phyloP scores from a whole-genome alignment of 1,140 invertebrate species.

The Zophobas atratus region DNA sequence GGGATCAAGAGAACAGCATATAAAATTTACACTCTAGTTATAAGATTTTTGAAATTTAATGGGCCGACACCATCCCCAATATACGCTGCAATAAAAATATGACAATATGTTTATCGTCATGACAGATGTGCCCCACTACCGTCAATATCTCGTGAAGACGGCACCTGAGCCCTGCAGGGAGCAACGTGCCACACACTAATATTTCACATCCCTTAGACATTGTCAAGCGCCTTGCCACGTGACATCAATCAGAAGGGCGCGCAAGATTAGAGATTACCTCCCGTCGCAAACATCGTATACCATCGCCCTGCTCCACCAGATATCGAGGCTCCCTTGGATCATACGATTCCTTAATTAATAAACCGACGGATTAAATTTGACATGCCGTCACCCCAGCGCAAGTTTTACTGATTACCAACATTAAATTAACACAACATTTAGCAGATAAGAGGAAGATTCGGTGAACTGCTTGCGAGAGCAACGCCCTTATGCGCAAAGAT shows the following conservation, averaged over 20 bases:
- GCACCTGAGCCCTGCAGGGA: conserved; percentile 19
- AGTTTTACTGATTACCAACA: conserved; percentile 27
- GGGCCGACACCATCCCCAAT: background rate
- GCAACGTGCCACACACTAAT: conserved; percentile 1
- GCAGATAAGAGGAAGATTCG: too few species aligned
- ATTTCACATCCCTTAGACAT: conserved; percentile 29
- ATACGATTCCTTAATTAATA: conserved; percentile 31
- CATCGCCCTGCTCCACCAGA: conserved; percentile 2
- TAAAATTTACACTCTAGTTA: too few species aligned
- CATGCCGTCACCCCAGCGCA: background rate
- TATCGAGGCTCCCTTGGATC: conserved; percentile 2
- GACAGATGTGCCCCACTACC: conserved; percentile 17
- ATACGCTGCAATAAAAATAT: conserved; percentile 23
- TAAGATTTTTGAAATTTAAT: background rate
- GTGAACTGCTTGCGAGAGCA: too few species aligned
- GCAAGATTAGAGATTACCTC: conserved; percentile 37
- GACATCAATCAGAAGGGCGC: conserved; percentile 31
- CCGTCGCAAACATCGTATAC: background rate
- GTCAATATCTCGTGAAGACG: conserved; percentile 31
- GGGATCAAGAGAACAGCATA: too few species aligned
- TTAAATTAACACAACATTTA: conserved; percentile 41
- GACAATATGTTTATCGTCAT: conserved; percentile 19
- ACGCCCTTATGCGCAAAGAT: too few species aligned
- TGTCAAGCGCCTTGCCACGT: conserved; percentile 15
- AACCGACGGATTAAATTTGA: conserved; percentile 19